Evolutionary conservation across 2,888 invertebrate genomes (phyloP), one percentile per base, ranked within the genome.

Genomic region (Mythimna pallens): DNA sequence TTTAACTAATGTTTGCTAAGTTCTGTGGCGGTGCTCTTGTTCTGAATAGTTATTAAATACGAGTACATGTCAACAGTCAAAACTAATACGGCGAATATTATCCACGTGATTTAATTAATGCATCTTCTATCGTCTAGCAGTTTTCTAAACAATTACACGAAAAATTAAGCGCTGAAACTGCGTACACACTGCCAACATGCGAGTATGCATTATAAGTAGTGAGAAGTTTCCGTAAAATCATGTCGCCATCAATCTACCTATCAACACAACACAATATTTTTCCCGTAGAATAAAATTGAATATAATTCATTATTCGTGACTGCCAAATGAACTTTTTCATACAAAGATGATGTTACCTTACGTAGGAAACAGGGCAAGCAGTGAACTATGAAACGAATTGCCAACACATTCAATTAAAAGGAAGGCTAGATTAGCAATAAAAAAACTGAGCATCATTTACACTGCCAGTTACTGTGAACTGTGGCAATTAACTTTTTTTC

Each of bases 1-100:
- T 75, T 66, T 36, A 70, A 64, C 50, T 68, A 65, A 40, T 65
- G 64, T 69, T 73, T 75, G 70, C 58, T 76, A 62, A 76, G 54
- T 57, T 43, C 34, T 62, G 47, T 40, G 22, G 57, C 34, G 52
- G 55, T 17, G 55, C 65, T 68, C 61, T 47, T 63, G 65, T 54
- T 54, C 52, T 22, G 36, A 62, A 73, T 68, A 25, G 47, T 62
- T 62, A 72, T 36, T 52, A 55, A 61, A 67, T 64, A 57, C 36
- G 9, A 40, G 52, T 36, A 47, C 17, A 47, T 47, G 65, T 57
- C 62, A 50, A 66, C 9, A 17, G 12, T 34, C 40, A 40, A 55
- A 17, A 50, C n/a, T 20, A 47, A 8, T 30, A 34, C 36, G 17
- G n/a, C 50, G 43, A 55, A 47, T 64, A 34, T 25, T 47, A 58